Base-by-base conservation (phyloP, 2,797 vertebrate genomes). In the Lagodon rhomboides region DNA sequence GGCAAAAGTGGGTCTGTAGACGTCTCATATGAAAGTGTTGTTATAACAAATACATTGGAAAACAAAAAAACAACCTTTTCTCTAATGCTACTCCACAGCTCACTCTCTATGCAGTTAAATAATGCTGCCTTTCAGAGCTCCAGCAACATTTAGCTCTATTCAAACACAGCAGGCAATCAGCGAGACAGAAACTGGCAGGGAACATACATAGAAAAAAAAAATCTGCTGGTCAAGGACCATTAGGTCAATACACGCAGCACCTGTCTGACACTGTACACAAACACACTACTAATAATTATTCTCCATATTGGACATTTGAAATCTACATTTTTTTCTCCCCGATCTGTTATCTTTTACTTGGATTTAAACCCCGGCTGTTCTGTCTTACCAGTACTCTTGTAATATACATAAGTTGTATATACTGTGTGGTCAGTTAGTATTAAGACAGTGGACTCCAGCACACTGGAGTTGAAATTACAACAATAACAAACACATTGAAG, bases 111-210 rank as follows among this genome's bases (percentile, higher is more conserved):
- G 34, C 50, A 38, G 51, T 30, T 68, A 38, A 54, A 76, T 27
- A 53, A 59, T 22, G 38, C 22, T 46, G 23, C n/a, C 47, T 73
- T 68, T 76, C 44, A 75, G 34, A 49, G 27, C 41, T 50, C 23
- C 17, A 16, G 62, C 10, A n/a, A 53, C 23, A 51, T 53, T 8
- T 9, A 8, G 41, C 30, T n/a, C 51, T 12, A 44, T 27, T 51
- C 11, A 4, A 73, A 59, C 44, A 50, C 15, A 56, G 59, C 43
- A 59, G 62, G 44, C 12, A 58, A 30, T 53, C 53, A 67, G 43
- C 4, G 68, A 53, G n/a, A 50, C 27, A 17, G 6, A 38, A 23
- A 43, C 43, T 59, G 17, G 44, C 41, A 41, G 30, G 13, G 43
- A 41, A 62, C 16, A 46, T 12, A 46, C 41, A 34, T 34, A 22